A percentile compares a stretch with the other conserved stretches of the same genome.
phyloP scores from a whole-genome alignment of 2,797 vertebrate species.

The Manis pentadactyla region DNA sequence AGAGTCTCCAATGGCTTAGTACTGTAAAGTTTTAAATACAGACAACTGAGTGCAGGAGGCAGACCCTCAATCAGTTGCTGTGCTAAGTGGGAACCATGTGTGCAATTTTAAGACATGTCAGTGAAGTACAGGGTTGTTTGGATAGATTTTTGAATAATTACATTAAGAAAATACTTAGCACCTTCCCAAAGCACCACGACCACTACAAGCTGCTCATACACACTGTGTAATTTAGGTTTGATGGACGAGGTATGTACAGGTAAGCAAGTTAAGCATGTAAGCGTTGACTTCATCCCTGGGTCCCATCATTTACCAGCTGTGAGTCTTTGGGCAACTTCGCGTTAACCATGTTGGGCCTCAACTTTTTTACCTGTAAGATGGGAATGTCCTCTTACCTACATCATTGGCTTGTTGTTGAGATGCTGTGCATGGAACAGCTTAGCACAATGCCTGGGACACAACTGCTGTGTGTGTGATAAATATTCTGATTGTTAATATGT shows the following conservation, averaged over 20 bases:
- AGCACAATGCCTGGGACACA: not conserved
- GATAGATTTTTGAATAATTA: not conserved
- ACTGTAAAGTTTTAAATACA: not conserved
- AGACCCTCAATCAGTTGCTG: not conserved
- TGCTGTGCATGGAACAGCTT: not conserved
- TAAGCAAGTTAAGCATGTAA: not conserved
- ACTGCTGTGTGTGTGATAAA: not conserved
- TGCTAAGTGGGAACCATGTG: not conserved
- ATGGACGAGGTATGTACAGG: not conserved
- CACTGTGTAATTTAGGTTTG: not conserved
- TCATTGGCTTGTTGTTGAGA: not conserved
- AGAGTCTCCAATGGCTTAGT: not conserved
- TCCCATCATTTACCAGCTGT: not conserved
- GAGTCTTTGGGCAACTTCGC: not conserved
- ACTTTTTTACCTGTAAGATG: not conserved
- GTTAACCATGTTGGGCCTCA: not conserved
- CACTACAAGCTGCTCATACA: rapidly evolving
- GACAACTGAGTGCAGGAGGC: no score
- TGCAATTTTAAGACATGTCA: not conserved
- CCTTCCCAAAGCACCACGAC: not conserved
- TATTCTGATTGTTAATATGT: not conserved
- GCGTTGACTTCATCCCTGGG: not conserved
- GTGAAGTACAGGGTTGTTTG: not conserved
- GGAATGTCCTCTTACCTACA: not conserved
- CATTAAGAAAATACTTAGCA: not conserved